phyloP scores from a whole-genome alignment of 2,113 vertebrate species.

The Gobiocypris rarus region DNA sequence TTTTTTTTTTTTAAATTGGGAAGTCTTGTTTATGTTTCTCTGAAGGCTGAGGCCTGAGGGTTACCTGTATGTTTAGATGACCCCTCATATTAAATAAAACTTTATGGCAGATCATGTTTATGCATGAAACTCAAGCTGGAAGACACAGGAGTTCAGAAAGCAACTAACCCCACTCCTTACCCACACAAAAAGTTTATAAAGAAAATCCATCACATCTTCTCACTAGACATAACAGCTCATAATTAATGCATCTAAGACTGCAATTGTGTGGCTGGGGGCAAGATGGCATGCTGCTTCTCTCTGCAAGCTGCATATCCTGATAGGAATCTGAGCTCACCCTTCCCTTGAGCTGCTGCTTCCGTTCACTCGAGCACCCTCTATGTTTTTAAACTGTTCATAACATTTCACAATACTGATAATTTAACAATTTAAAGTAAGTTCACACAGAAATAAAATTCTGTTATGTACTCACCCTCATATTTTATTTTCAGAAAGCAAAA shows the following conservation, averaged over 20 bases:
- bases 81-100: constrained; percentile 39
- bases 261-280: constrained; percentile 17
- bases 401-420: not conserved
- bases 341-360: not conserved
- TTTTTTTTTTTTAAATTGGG: not conserved
- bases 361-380: not conserved
- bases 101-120: constrained; percentile 38
- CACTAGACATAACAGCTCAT: constrained; percentile 28
- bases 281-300: not conserved
- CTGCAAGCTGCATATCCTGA: not conserved
- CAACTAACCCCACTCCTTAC: not conserved
- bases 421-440: not conserved
- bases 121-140: constrained; percentile 43
- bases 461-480: not conserved
- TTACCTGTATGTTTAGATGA: not conserved
- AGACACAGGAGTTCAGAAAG: not conserved
- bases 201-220: constrained; percentile 20
- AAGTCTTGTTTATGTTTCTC: not conserved
- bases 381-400: not conserved
- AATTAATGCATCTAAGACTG: constrained; percentile 36
- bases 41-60: not conserved
- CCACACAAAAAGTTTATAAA: constrained; percentile 1
- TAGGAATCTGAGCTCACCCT: not conserved
- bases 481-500: not conserved
- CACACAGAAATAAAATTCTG: not conserved